Evolutionary conservation across 2,797 vertebrate genomes (phyloP).

Genomic region (Pachyuromys duprasi): DNA sequence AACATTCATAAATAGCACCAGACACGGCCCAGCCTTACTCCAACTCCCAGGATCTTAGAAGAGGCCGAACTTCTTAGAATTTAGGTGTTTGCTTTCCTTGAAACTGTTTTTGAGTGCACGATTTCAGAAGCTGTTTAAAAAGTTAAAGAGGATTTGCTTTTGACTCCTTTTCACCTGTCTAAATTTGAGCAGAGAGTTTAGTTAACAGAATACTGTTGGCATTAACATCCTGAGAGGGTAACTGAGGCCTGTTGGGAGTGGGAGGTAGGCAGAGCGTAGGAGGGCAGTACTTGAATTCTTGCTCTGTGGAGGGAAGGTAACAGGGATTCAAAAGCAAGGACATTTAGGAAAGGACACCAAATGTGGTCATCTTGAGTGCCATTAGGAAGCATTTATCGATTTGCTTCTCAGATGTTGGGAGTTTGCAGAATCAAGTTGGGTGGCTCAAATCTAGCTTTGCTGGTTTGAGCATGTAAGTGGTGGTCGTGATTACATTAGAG

Average conservation of each 20-base stretch:
- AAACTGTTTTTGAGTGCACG: constrained; percentile 65
- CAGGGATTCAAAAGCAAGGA: background rate
- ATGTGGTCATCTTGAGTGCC: background rate
- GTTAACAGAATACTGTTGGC: background rate
- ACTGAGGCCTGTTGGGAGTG: background rate
- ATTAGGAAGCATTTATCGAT: constrained; percentile 9
- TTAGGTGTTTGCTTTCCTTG: constrained; percentile 53
- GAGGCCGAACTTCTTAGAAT: constrained; percentile 50
- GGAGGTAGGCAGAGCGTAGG: background rate
- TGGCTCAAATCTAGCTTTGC: background rate
- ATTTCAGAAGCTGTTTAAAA: constrained; percentile 51
- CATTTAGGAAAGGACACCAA: background rate
- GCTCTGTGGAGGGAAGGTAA: background rate
- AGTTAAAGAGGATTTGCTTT: constrained; percentile 50
- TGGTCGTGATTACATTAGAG: constrained; percentile 29
- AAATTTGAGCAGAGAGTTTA: constrained; percentile 11
- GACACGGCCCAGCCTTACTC: constrained; percentile 57
- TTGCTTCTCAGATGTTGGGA: background rate
- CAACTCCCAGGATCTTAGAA: constrained; percentile 68
- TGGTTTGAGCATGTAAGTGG: background rate
- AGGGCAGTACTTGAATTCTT: background rate
- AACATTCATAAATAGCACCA: constrained; percentile 64
- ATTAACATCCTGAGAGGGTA: background rate
- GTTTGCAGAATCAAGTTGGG: background rate
- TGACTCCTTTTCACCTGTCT: background rate